phyloP scores from a whole-genome alignment of 2,888 invertebrate genomes.

The Caprella mutica region DNA sequence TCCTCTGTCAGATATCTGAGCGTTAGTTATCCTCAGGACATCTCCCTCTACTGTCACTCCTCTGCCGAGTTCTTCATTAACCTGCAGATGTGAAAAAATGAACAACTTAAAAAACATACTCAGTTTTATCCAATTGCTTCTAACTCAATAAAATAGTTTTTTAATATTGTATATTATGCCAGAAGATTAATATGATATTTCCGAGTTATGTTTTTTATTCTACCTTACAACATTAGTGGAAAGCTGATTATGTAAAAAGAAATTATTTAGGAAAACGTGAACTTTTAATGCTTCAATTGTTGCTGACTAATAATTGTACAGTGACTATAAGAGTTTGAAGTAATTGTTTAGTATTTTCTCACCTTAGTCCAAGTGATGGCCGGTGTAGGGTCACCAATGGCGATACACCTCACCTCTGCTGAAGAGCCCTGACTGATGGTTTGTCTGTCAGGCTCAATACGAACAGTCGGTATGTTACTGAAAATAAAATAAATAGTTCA shows the following conservation, averaged over 20 bases:
- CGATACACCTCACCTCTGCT: constrained; percentile 61
- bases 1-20: constrained; percentile 54
- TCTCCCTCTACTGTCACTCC: constrained; percentile 16
- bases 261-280: no score
- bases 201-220: no score
- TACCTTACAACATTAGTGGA: no score
- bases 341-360: constrained; percentile 39
- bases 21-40: constrained; percentile 28
- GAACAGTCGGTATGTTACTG: constrained; percentile 46
- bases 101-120: not conserved
- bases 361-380: constrained; percentile 70
- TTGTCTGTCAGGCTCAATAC: constrained; percentile 52
- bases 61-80: constrained; percentile 16
- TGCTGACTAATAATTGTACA: no score
- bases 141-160: not conserved
- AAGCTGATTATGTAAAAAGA: no score
- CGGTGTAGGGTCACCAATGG: constrained; percentile 61
- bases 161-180: not conserved
- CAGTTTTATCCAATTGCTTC: not conserved
- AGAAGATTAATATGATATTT: not conserved
- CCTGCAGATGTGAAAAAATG: constrained; percentile 10
- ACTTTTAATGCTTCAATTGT: no score
- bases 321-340: no score
- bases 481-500: no score
- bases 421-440: constrained; percentile 54